Evolutionary conservation across 2,888 invertebrate species (phyloP), one percentile per base, ranked within the genome.

Genomic region (Eilema depressum): DNA sequence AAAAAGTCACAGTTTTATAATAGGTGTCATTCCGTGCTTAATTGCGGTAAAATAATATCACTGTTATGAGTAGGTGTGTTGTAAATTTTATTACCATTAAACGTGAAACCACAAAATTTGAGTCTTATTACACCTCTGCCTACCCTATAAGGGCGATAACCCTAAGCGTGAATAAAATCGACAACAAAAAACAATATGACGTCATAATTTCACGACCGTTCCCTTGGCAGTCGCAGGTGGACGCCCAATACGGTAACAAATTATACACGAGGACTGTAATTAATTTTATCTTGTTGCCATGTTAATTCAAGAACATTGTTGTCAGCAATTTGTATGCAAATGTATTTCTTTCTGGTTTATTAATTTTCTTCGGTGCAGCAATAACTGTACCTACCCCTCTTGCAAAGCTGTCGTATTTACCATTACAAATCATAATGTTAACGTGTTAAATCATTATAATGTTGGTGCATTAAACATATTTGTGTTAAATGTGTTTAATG

Each of bases 231-330:
- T 66, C 73, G 26, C 73, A 67, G 69, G 69, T 66, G 71, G 41
- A 75, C 79, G 79, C 79, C 82, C 77, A 69, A 59, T 75, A 53
- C 72, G 23, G 74, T 69, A 80, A 76, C 70, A 76, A 80, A 82
- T 82, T 80, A 82, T 82, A 80, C 72, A 71, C 41, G 62, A 67
- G 66, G 68, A 60, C 61, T 63, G 68, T 74, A 79, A 82, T 82
- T 82, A 82, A 79, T 79, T 75, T 82, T 33, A 73, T 77, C 82
- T 82, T 70, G 80, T 82, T 82, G 80, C 47, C 73, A 71, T 79
- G 79, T 79, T 81, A 74, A 79, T 79, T 77, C 77, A 75, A 69
- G 63, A 65, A 76, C 72, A 72, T 75, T 80, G 74, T 81, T 75
- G 71, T 68, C 71, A 64, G 80, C 66, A 74, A 78, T 81, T 74